phyloP scores from a whole-genome alignment of 2,888 invertebrate species.

The Dryococelus australis region DNA sequence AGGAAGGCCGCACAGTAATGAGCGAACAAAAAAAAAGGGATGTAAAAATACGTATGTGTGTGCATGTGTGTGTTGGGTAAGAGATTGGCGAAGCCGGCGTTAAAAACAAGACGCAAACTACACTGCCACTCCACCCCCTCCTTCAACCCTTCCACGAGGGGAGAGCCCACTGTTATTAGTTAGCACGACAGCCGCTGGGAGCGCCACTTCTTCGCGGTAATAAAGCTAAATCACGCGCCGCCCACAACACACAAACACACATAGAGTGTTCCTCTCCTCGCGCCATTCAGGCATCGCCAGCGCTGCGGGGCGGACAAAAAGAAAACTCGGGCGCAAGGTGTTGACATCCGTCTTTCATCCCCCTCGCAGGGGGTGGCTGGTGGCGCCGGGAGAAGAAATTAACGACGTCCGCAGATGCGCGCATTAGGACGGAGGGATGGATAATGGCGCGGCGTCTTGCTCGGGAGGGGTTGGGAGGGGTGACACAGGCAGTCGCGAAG shows the following conservation, averaged over 20 bases:
- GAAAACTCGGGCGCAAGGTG: constrained; percentile 16
- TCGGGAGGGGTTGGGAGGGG: not conserved
- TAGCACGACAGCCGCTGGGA: constrained; percentile 7
- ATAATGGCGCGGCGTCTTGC: not conserved
- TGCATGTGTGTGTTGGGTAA: not conserved
- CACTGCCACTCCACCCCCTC: not conserved
- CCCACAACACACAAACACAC: not conserved
- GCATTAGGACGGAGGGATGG: not conserved
- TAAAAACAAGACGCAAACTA: not conserved
- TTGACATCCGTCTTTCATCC: not conserved
- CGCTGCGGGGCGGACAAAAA: constrained; percentile 6
- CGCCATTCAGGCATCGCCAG: not conserved
- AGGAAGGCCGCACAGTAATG: no score
- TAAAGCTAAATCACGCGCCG: not conserved
- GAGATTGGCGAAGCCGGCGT: not conserved
- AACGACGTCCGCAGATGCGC: constrained; percentile 16
- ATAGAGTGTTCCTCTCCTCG: not conserved
- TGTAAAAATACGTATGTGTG: not conserved
- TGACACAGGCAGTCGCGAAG: not conserved
- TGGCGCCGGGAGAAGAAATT: not conserved
- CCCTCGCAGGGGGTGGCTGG: not conserved
- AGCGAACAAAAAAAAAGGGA: not conserved
- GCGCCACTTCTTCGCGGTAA: constrained; percentile 11
- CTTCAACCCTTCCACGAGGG: not conserved
- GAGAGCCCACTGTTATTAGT: not conserved